A percentile compares a stretch with the other conserved stretches of the same genome.
Evolutionary conservation across 2,888 invertebrate species (phyloP).

Genomic region (Pterobdella sp.): DNA sequence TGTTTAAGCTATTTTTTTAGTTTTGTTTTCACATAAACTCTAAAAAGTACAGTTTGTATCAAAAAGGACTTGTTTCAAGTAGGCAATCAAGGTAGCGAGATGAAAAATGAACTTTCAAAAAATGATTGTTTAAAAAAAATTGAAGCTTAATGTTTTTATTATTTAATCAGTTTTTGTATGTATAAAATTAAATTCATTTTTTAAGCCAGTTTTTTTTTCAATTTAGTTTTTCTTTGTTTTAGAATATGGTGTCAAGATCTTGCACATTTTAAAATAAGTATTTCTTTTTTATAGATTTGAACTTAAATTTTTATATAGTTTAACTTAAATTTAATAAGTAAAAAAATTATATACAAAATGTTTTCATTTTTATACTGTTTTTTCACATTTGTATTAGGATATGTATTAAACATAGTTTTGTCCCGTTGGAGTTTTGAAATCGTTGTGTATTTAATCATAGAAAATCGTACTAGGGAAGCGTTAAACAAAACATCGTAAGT

Average conservation of each 20-base stretch:
- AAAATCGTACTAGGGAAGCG: constrained; percentile 1
- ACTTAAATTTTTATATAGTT: not conserved
- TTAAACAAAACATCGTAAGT: not conserved
- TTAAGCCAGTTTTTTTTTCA: not conserved
- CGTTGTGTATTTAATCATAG: not conserved
- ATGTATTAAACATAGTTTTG: not conserved
- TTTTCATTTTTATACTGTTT: not conserved
- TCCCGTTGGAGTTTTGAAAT: not conserved
- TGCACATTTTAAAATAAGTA: not conserved
- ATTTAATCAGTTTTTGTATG: not conserved
- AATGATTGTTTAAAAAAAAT: not conserved
- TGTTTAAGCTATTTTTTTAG: no score
- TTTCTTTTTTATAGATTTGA: not conserved
- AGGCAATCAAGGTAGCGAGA: no score
- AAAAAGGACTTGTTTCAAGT: no score
- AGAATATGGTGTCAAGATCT: not conserved
- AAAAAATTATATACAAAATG: no score
- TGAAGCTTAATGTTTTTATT: not conserved
- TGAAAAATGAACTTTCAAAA: no score
- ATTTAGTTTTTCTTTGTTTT: not conserved
- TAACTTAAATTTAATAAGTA: not conserved
- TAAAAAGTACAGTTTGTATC: no score
- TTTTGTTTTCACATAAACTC: no score
- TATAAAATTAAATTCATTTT: not conserved
- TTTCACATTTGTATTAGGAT: not conserved